Evolutionary conservation across 2,797 vertebrate species (phyloP).

Genomic region (Corythornis leucogaster): DNA sequence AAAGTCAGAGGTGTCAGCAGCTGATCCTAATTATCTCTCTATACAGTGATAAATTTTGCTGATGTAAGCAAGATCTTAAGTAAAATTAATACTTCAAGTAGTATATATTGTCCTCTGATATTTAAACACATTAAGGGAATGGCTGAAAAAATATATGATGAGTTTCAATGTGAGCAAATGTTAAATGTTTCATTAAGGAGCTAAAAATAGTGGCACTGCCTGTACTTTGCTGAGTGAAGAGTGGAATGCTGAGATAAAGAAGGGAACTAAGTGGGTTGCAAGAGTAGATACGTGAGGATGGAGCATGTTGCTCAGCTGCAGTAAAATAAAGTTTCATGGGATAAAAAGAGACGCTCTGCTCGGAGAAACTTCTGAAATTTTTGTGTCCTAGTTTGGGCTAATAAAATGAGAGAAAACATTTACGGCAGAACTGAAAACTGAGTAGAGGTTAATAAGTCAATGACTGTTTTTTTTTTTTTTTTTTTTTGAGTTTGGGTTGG

Average conservation of each 20-base stretch:
- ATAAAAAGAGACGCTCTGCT: not conserved
- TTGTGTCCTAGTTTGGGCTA: not conserved
- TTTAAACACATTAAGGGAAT: slow-evolving; percentile 28
- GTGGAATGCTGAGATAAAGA: not conserved
- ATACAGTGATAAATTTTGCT: not conserved
- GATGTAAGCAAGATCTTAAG: slow-evolving; percentile 26
- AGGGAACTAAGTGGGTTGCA: not conserved
- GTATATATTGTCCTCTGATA: slow-evolving; percentile 45
- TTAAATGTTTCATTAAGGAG: not conserved
- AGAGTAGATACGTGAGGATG: not conserved
- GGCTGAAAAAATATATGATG: not conserved
- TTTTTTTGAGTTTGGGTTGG: slow-evolving; percentile 23
- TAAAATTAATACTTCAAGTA: slow-evolving; percentile 25
- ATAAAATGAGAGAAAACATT: slow-evolving; percentile 41
- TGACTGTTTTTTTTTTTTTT: not conserved
- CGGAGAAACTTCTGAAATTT: not conserved
- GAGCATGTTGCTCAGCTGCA: not conserved
- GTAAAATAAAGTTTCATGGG: not conserved
- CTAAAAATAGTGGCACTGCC: not conserved
- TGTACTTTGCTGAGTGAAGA: not conserved
- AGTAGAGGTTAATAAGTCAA: slow-evolving; percentile 28
- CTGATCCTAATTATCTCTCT: not conserved
- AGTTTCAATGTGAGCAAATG: slow-evolving; percentile 22
- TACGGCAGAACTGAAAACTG: slow-evolving; percentile 1
- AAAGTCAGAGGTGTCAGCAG: not conserved